Evolutionary conservation across 2,888 invertebrate species (phyloP).

Genomic region (Drosophila formosana): DNA sequence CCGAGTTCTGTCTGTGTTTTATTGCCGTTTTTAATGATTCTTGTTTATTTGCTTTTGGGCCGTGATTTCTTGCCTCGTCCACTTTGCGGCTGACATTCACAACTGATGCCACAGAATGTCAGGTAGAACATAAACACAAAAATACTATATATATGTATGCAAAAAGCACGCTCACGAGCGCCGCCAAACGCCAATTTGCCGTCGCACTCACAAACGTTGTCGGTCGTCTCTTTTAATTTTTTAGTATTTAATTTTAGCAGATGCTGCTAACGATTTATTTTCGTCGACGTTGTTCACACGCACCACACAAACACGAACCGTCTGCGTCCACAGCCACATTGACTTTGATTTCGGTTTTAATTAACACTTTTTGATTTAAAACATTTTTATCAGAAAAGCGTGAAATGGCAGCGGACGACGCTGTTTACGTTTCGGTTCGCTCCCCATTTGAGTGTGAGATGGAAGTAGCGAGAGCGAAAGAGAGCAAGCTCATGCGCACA

Average conservation of each 20-base stretch:
- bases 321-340: constrained; percentile 73
- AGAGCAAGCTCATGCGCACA: constrained; percentile 52
- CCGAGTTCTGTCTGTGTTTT: constrained; percentile 52
- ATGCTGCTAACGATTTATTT: constrained; percentile 39
- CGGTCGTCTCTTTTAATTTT: constrained; percentile 19
- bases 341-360: constrained; percentile 77
- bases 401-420: constrained; percentile 68
- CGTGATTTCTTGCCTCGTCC: constrained; percentile 66
- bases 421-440: constrained; percentile 74
- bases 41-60: constrained; percentile 77
- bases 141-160: constrained; percentile 41
- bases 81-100: constrained; percentile 76
- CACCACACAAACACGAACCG: constrained; percentile 67
- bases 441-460: constrained; percentile 34
- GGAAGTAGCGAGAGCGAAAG: constrained; percentile 26
- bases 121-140: constrained; percentile 71
- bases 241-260: constrained; percentile 41
- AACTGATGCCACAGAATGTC: constrained; percentile 70
- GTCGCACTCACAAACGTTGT: constrained; percentile 39
- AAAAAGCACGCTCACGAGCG: constrained; percentile 64
- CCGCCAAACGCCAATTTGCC: constrained; percentile 27
- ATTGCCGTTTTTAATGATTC: constrained; percentile 66
- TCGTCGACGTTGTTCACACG: constrained; percentile 57
- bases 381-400: constrained; percentile 78
- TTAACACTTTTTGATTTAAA: constrained; percentile 80